Base-by-base conservation (phyloP, 2,113 vertebrate species). In the Nannobrachium achirus region DNA sequence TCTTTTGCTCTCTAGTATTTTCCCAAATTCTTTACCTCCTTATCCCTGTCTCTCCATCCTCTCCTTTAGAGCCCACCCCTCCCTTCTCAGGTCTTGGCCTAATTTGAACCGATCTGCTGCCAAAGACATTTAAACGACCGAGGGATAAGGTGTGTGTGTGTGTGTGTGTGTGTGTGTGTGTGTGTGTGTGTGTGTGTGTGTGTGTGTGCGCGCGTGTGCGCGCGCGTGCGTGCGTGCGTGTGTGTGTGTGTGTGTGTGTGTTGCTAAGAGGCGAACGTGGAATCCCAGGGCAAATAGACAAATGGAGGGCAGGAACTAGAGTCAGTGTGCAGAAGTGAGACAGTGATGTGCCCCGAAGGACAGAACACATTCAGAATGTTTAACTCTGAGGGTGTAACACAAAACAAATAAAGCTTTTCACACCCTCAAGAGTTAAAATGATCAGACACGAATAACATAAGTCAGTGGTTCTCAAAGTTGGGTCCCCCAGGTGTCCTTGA, bases 191-290 rank as follows among this genome's bases (percentile, higher is more conserved):
- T 62, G 49, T 70, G 13, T 6, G 7, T 39, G 10, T 60, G 25
- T 42, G 66, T 50, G 44, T 50, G 48, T 50, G 48, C n/a, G 48
- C 14, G 48, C n/a, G 48, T 50, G 48, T 50, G 48, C 14, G 48
- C 14, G 48, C 1, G 10, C 6, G 44, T 46, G 44, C 8, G 44
- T 46, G 44, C 8, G 44, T 46, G 44, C 8, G 44, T 46, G 44
- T 11, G 44, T 11, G 44, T 46, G 14, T 11, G 44, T 46, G 44
- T 7, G 44, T 46, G 44, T 46, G 44, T 11, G 80, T 11, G 82
- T 85, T 83, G 85, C 82, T 48, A 61, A n/a, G 82, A 77, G 72
- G 10, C 51, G 49, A 63, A 59, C 14, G n/a, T 76, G 80, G 82
- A 81, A 87, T 87, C 58, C 40, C 10, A 38, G 71, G 64, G 81